Percentiles rank a stretch among this genome's conserved stretches.
phyloP scores from a whole-genome alignment of 2,113 vertebrate species.

The Marmota monax region DNA sequence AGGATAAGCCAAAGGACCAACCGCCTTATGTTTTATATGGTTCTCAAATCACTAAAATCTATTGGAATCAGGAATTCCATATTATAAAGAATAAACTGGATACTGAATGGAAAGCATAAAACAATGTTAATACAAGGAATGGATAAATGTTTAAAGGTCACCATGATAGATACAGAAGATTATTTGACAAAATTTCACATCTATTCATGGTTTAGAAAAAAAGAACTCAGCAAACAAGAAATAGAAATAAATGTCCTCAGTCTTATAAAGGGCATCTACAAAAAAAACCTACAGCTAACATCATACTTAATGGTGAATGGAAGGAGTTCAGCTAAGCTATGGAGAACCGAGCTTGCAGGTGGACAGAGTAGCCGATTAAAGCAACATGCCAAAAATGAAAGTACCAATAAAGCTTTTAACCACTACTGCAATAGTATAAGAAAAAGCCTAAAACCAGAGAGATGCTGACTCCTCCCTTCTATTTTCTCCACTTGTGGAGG shows the following conservation, averaged over 20 bases:
- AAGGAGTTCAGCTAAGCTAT: background rate
- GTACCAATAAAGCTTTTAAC: background rate
- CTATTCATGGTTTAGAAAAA: slow-evolving; percentile 11
- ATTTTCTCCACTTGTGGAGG: background rate
- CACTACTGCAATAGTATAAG: background rate
- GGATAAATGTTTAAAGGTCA: slow-evolving; percentile 54
- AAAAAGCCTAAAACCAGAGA: background rate
- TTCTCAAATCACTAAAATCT: background rate
- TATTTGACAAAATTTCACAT: slow-evolving; percentile 57
- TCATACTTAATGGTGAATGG: slow-evolving; percentile 26
- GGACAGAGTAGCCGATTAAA: background rate
- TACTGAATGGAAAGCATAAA: background rate
- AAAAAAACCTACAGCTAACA: slow-evolving; percentile 23
- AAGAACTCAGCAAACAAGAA: background rate
- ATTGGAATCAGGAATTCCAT: background rate
- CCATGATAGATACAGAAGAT: slow-evolving; percentile 32
- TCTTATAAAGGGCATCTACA: slow-evolving; percentile 35
- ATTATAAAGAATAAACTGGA: slow-evolving; percentile 45
- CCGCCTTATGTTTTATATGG: background rate
- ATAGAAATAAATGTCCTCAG: slow-evolving; percentile 23
- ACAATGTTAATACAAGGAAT: background rate
- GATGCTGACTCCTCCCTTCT: background rate
- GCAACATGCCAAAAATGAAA: background rate
- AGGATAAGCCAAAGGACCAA: slow-evolving; percentile 11
- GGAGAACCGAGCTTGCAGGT: background rate